These are phyloP conservation scores for Sebastes steindachneri DNA, from an alignment of 2,797 vertebrate genomes.

Conservation along the genomic window DNA sequence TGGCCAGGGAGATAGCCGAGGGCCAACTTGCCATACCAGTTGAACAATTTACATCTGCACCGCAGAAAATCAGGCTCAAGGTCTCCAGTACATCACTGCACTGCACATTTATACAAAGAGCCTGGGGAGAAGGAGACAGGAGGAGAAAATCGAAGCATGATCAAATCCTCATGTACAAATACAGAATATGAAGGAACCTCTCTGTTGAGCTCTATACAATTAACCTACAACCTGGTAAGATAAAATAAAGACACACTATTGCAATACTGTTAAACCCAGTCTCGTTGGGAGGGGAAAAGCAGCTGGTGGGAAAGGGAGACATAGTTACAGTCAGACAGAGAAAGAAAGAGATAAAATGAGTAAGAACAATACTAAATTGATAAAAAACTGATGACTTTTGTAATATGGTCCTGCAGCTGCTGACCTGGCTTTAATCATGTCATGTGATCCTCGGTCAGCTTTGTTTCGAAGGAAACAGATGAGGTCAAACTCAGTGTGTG, in stretches of 20 bases:
- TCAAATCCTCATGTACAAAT: not conserved
- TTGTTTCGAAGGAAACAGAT: constrained; percentile 11
- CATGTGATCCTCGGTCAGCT: constrained; percentile 34
- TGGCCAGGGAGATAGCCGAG: constrained; percentile 85
- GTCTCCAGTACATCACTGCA: constrained; percentile 93
- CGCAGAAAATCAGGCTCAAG: constrained; percentile 92
- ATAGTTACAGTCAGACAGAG: not conserved
- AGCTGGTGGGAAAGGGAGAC: not conserved
- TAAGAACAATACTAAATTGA: not conserved
- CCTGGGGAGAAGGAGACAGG: constrained; percentile 75
- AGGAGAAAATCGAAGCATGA: not conserved
- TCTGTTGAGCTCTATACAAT: not conserved
- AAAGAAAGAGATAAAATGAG: not conserved
- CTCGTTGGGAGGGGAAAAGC: not conserved
- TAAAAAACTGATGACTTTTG: constrained; percentile 25
- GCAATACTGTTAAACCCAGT: not conserved
- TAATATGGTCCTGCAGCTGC: constrained; percentile 4
- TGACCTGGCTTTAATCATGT: constrained; percentile 9
- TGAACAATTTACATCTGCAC: constrained; percentile 88
- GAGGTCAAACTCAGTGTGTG: constrained; percentile 18
- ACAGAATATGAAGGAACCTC: too few species aligned
- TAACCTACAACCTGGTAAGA: not conserved
- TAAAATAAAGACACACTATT: not conserved
- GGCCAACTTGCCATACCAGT: constrained; percentile 84
- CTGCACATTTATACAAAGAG: constrained; percentile 91